These are phyloP conservation scores for Phyllotis vaccarum DNA, from an alignment of 2,797 vertebrate genomes.

Conservation along the genomic window DNA sequence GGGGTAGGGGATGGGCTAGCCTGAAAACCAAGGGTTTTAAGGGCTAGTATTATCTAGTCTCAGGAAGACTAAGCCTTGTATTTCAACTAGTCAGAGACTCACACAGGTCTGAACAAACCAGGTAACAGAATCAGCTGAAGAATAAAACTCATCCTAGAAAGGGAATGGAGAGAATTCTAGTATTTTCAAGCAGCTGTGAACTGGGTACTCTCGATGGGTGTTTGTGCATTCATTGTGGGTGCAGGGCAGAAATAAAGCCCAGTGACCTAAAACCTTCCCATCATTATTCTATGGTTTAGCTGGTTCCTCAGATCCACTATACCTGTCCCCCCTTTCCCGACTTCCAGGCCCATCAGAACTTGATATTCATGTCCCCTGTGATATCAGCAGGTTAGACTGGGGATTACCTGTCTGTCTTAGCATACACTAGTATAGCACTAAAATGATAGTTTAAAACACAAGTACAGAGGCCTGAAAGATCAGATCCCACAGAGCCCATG, in stretches of 20 bases:
- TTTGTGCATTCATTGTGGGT: background rate
- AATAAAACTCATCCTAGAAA: background rate
- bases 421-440: background rate
- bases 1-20: background rate
- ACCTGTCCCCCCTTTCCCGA: background rate
- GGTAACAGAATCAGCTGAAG: background rate
- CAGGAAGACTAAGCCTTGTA: background rate
- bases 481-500: background rate
- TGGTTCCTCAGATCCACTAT: background rate
- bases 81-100: background rate
- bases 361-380: background rate
- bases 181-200: background rate
- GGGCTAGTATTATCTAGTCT: background rate
- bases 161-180: background rate
- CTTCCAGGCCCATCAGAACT: background rate
- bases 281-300: background rate
- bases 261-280: constrained; percentile 3
- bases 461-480: constrained; percentile 23
- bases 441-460: background rate
- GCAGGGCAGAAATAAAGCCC: background rate
- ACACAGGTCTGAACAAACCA: background rate
- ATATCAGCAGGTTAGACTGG: background rate
- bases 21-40: background rate
- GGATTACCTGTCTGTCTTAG: background rate
- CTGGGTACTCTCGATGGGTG: background rate